Conservation (phyloP, 2,888 invertebrate genomes). For the Strigamia maritima region DNA sequence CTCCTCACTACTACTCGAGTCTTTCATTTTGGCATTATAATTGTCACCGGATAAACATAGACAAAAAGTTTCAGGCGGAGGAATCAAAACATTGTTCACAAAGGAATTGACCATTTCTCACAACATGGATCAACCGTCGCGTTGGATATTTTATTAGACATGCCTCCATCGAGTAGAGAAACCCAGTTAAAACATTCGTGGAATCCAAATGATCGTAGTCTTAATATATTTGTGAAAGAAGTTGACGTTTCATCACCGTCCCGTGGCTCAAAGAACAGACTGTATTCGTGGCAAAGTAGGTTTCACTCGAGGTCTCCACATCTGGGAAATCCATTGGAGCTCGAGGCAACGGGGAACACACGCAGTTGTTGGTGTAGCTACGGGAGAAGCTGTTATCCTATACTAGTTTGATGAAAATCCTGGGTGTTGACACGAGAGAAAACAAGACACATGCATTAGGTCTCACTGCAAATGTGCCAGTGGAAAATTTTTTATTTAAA, state of each 20-base stretch:
- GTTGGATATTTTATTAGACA: constrained; percentile 93
- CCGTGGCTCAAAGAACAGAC: constrained; percentile 98
- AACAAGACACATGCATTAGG: too few relatives aligned
- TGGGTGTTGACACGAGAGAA: too few relatives aligned
- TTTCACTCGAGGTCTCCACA: constrained; percentile 88
- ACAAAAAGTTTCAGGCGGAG: constrained; percentile 84
- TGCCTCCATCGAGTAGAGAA: constrained; percentile 88
- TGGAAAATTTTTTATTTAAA: too few relatives aligned
- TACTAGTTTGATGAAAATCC: too few relatives aligned
- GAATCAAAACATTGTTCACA: constrained; percentile 48
- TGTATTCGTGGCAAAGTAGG: constrained; percentile 96
- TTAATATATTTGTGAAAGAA: constrained; percentile 99
- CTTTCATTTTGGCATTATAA: background rate
- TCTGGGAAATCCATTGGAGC: constrained; percentile 98
- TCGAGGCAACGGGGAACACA: constrained; percentile 96
- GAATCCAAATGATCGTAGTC: constrained; percentile 92
- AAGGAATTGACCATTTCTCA: constrained; percentile 44
- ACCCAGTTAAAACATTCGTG: constrained; percentile 90
- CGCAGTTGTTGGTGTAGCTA: constrained; percentile 97
- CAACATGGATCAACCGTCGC: constrained; percentile 84
- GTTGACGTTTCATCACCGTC: constrained; percentile 95
- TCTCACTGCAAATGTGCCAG: too few relatives aligned
- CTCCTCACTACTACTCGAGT: background rate
- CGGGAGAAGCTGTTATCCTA: constrained; percentile 68
- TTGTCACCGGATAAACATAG: constrained; percentile 89